These are phyloP conservation scores for Notodonta dromedarius DNA, from an alignment of 2,888 invertebrate species.

Conservation along the genomic window DNA sequence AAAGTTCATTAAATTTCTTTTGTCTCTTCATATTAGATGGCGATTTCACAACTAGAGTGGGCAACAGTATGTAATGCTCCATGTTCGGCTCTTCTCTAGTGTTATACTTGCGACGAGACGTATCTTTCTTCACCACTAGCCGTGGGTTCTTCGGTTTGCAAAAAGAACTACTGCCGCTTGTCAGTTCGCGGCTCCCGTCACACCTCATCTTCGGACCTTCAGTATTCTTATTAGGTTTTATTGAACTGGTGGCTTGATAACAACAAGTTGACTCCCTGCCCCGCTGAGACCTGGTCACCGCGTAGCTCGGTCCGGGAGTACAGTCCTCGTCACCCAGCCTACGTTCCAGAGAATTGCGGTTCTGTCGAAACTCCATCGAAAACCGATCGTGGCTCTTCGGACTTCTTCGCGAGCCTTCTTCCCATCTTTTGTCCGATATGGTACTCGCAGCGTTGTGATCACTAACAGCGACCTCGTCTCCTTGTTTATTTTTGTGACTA, in stretches of 20 bases:
- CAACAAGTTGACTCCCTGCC: conserved; percentile 65
- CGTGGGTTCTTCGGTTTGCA: conserved; percentile 58
- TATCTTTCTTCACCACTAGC: conserved; percentile 65
- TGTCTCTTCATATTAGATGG: conserved; percentile 75
- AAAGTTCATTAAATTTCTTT: conserved; percentile 75
- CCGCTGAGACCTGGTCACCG: conserved; percentile 41
- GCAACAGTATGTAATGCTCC: conserved; percentile 72
- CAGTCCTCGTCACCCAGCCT: conserved; percentile 52
- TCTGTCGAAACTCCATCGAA: conserved; percentile 44
- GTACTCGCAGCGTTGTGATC: conserved; percentile 59
- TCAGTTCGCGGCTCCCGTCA: conserved; percentile 37
- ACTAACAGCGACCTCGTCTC: conserved; percentile 54
- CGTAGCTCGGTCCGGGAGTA: conserved; percentile 68
- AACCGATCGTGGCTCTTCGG: conserved; percentile 62
- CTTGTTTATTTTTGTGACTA: conserved; percentile 68
- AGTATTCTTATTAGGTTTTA: conserved; percentile 39
- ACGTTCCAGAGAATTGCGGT: conserved; percentile 34
- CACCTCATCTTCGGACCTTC: conserved; percentile 21
- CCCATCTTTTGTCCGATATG: conserved; percentile 47
- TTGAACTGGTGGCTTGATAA: conserved; percentile 57
- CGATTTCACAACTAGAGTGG: conserved; percentile 73
- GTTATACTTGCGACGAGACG: conserved; percentile 53
- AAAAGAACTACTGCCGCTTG: conserved; percentile 58
- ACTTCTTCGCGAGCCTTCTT: conserved; percentile 45
- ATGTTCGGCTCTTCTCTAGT: conserved; percentile 64